Conservation (phyloP, 2,797 vertebrate species). For the Manis javanica region DNA sequence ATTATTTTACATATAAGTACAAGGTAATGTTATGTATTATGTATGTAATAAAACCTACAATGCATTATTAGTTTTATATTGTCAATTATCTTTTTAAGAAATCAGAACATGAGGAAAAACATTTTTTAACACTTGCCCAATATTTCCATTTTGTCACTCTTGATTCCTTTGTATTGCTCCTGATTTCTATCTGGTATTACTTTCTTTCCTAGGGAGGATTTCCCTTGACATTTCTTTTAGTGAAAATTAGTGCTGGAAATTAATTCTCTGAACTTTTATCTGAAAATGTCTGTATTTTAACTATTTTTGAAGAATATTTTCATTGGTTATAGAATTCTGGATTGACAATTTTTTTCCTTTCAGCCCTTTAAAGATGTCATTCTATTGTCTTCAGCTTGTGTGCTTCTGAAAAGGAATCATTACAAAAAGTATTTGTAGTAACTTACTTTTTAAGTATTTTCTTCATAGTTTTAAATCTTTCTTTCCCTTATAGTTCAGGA, state of each 20-base stretch:
- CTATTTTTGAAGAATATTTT: not conserved
- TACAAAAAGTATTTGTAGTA: not conserved
- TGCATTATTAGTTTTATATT: not conserved
- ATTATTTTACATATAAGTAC: not conserved
- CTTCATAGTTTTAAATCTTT: not conserved
- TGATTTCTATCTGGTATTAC: not conserved
- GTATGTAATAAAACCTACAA: not conserved
- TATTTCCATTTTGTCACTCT: not conserved
- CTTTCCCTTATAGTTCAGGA: not conserved
- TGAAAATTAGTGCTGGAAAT: not conserved
- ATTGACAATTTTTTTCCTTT: not conserved
- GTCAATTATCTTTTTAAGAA: not conserved
- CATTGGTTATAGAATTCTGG: not conserved
- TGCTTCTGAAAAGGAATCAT: not conserved
- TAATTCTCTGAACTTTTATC: too few relatives aligned
- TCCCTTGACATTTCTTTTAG: not conserved
- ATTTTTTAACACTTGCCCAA: not conserved
- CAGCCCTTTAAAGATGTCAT: not conserved
- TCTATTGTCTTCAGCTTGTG: not conserved
- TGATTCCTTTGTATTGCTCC: not conserved
- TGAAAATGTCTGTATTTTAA: not conserved
- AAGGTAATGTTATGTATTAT: not conserved
- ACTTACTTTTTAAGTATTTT: constrained; percentile 22
- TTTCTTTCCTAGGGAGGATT: not conserved
- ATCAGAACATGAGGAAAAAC: not conserved